Evolutionary conservation across 2,113 vertebrate genomes (phyloP).

Genomic region (Boulengeromyrus knoepffleri): DNA sequence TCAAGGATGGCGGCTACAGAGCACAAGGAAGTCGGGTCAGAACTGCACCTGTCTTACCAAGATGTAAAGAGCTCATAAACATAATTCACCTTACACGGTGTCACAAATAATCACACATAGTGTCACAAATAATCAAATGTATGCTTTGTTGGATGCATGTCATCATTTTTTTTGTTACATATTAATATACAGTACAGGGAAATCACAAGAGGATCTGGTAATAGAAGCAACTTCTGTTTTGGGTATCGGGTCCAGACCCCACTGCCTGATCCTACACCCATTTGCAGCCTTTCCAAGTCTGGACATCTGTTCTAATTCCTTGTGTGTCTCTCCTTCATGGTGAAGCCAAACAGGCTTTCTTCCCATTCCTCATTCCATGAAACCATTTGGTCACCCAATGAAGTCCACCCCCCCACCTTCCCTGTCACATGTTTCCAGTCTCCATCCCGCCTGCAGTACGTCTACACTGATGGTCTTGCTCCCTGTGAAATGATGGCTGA

Average conservation of each 20-base stretch:
- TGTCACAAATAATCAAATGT: neutral
- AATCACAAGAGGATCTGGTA: neutral
- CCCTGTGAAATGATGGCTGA: neutral
- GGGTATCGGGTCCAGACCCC: neutral
- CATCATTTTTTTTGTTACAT: neutral
- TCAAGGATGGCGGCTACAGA: constrained; percentile 82
- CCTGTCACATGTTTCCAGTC: neutral
- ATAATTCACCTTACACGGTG: neutral
- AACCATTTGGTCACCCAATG: neutral
- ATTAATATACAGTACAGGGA: neutral
- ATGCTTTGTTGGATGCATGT: neutral
- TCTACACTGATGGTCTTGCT: neutral
- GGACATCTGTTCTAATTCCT: neutral
- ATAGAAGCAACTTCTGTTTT: neutral
- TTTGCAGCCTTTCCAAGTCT: neutral
- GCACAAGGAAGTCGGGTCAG: neutral
- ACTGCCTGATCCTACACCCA: neutral
- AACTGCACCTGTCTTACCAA: neutral
- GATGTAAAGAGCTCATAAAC: neutral
- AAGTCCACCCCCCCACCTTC: neutral
- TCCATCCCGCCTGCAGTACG: neutral
- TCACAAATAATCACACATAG: neutral
- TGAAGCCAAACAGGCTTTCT: neutral
- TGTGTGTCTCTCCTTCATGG: neutral
- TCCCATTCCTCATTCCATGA: neutral